Conservation (phyloP, 2,113 vertebrate genomes). For the Chrysemys picta region DNA sequence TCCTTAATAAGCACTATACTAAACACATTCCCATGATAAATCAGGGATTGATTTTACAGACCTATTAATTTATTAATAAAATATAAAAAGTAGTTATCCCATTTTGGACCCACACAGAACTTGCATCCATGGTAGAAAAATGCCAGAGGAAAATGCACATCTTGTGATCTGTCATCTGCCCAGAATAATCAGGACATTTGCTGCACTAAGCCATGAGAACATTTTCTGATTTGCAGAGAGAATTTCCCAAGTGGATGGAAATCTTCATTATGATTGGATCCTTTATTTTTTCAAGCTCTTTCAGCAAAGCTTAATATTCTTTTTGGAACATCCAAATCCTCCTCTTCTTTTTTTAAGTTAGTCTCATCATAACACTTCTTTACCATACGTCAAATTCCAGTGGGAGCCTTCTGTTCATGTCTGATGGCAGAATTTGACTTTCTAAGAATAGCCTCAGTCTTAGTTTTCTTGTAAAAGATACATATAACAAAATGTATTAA, state of each 20-base stretch:
- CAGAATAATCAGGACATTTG: not conserved
- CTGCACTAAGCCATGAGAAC: not conserved
- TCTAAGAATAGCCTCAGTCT: not conserved
- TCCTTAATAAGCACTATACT: not conserved
- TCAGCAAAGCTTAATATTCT: not conserved
- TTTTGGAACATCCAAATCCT: not conserved
- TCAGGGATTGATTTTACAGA: not conserved
- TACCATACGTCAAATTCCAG: not conserved
- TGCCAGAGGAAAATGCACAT: not conserved
- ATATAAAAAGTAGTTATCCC: not conserved
- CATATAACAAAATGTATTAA: not conserved
- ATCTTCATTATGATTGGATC: not conserved
- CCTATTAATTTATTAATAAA: not conserved
- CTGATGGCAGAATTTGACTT: not conserved
- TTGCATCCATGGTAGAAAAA: not conserved
- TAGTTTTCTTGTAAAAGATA: not conserved
- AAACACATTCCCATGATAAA: not conserved
- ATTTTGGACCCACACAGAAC: not conserved
- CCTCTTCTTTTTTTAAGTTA: not conserved
- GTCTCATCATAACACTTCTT: not conserved
- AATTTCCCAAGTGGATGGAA: not conserved
- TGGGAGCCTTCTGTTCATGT: not conserved
- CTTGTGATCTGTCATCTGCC: too few relatives aligned
- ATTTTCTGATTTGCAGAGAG: not conserved
- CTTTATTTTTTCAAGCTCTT: not conserved